Conservation (phyloP, 2,888 invertebrate genomes). For the Proisotoma minuta region DNA sequence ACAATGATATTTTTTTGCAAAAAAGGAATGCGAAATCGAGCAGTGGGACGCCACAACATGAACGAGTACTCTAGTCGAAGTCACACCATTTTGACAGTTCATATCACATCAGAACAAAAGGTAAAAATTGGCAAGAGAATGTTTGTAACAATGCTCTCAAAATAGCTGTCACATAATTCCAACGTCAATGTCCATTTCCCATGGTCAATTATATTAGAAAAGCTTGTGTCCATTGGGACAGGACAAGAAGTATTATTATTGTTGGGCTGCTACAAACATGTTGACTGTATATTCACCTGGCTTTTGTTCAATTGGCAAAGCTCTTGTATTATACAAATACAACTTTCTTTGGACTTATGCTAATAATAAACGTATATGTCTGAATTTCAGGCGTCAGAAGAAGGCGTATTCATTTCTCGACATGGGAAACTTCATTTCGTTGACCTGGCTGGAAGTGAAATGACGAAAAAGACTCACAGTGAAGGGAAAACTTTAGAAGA, state of each 20-base stretch:
- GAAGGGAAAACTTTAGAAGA: conserved; percentile 84
- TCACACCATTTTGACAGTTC: conserved; percentile 85
- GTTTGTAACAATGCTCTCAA: no score
- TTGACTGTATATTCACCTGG: no score
- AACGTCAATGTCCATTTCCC: no score
- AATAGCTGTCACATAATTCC: no score
- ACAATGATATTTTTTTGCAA: background rate
- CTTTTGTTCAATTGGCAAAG: no score
- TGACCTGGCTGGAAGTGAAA: conserved; percentile 93
- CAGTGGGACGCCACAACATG: conserved; percentile 85
- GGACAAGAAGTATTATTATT: no score
- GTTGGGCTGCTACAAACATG: no score
- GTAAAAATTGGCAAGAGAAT: conserved; percentile 51
- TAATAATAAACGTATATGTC: background rate
- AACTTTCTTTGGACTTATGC: background rate
- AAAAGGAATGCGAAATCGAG: conserved; percentile 84
- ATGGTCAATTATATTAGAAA: no score
- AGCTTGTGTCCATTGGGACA: no score
- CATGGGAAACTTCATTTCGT: conserved; percentile 95
- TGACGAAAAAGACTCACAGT: conserved; percentile 85
- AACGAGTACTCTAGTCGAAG: conserved; percentile 89
- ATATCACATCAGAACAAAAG: conserved; percentile 79
- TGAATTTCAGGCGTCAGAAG: conserved; percentile 54
- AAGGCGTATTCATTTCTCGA: conserved; percentile 78
- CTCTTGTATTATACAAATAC: no score